These are phyloP conservation scores for Centropus unirufus DNA, from an alignment of 2,113 vertebrate genomes.

Conservation along the genomic window DNA sequence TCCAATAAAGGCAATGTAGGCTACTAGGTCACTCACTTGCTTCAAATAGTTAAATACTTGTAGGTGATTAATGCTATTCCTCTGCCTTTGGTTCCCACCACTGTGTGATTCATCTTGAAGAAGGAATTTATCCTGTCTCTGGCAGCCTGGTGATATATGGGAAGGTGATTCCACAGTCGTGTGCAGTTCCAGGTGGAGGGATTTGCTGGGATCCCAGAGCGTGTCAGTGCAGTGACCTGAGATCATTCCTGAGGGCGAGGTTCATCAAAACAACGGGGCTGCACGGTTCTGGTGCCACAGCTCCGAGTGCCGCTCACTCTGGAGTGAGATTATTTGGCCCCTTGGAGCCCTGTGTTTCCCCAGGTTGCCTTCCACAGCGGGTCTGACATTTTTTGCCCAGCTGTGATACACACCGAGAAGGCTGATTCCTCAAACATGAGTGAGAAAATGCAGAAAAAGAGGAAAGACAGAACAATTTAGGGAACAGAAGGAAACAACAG, in stretches of 20 bases:
- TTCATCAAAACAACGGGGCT: neutral
- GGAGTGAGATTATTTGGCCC: neutral
- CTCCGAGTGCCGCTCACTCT: neutral
- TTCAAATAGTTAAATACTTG: neutral
- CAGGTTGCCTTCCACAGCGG: neutral
- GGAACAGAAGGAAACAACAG: constrained; percentile 24
- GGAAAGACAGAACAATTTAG: constrained; percentile 2
- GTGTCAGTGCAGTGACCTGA: neutral
- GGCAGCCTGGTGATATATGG: neutral
- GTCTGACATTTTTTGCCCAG: neutral
- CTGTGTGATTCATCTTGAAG: constrained; percentile 18
- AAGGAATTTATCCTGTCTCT: constrained; percentile 6
- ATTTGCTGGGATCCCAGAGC: neutral
- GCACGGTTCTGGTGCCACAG: neutral
- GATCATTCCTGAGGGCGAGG: neutral
- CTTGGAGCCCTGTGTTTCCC: neutral
- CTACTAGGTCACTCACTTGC: constrained; percentile 12
- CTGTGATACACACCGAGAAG: neutral
- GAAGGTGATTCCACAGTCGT: neutral
- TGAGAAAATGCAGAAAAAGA: neutral
- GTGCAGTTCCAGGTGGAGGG: neutral
- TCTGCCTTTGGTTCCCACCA: neutral
- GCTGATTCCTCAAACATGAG: neutral
- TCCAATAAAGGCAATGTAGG: constrained; percentile 1
- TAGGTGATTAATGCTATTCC: constrained; percentile 20